Conservation (phyloP, 2,797 vertebrate genomes). For the Sternotherus odoratus region DNA sequence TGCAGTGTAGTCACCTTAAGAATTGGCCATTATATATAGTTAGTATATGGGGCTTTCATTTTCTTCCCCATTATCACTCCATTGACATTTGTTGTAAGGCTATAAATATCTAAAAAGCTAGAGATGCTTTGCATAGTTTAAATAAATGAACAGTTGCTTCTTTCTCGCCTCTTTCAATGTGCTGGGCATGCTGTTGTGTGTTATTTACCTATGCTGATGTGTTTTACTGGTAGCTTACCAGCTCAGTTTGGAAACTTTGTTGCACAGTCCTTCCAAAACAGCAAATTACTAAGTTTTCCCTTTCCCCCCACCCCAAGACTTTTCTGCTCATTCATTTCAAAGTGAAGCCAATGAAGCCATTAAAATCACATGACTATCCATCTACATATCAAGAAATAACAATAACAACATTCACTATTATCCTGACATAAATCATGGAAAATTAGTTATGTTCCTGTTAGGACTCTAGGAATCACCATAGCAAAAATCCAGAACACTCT, state of each 20-base stretch:
- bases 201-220: not conserved
- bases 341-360: not conserved
- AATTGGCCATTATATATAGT: slow-evolving; percentile 5
- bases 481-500: not conserved
- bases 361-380: not conserved
- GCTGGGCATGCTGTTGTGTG: not conserved
- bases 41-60: not conserved
- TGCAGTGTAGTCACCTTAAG: not conserved
- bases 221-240: not conserved
- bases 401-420: not conserved
- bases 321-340: not conserved
- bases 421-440: not conserved
- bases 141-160: slow-evolving; percentile 8
- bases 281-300: not conserved
- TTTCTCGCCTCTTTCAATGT: not conserved
- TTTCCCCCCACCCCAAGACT: not conserved
- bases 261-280: not conserved
- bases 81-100: slow-evolving; percentile 27
- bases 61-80: slow-evolving; percentile 6
- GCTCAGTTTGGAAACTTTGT: not conserved
- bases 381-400: not conserved
- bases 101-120: slow-evolving; percentile 26
- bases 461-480: not conserved
- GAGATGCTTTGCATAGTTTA: not conserved
- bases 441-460: not conserved